Evolutionary conservation across 2,888 invertebrate genomes (phyloP).

Genomic region (Drosophila leonis): DNA sequence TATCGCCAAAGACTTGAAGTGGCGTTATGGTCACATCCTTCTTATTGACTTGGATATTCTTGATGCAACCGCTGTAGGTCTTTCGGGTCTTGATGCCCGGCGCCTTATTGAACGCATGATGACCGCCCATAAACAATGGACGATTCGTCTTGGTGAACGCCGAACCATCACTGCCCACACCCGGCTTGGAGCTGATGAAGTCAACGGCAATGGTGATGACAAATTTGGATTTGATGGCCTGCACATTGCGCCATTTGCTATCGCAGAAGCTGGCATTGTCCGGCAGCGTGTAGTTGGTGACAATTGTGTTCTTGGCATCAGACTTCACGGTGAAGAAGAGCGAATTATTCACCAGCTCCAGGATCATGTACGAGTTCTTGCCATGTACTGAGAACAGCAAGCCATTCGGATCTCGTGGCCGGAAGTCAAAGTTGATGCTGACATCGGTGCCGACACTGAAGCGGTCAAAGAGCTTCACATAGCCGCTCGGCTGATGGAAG

Average conservation of each 20-base stretch:
- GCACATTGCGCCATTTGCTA: slow-evolving; percentile 95
- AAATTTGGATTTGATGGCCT: slow-evolving; percentile 95
- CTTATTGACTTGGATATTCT: slow-evolving; percentile 89
- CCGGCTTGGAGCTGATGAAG: slow-evolving; percentile 90
- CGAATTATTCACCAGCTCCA: slow-evolving; percentile 95
- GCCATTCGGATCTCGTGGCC: slow-evolving; percentile 93
- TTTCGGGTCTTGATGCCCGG: slow-evolving; percentile 90
- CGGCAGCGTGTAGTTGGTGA: slow-evolving; percentile 89
- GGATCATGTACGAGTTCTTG: slow-evolving; percentile 91
- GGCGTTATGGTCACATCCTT: slow-evolving; percentile 86
- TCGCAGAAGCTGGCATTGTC: slow-evolving; percentile 93
- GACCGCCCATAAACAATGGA: slow-evolving; percentile 96
- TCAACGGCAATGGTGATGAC: slow-evolving; percentile 95
- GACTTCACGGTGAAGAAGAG: slow-evolving; percentile 93
- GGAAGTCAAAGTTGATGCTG: slow-evolving; percentile 93
- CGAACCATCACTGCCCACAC: slow-evolving; percentile 88
- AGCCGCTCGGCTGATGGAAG: slow-evolving; percentile 93
- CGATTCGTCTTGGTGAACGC: slow-evolving; percentile 92
- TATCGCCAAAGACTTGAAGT: slow-evolving; percentile 89
- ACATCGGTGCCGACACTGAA: slow-evolving; percentile 93
- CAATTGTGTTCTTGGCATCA: slow-evolving; percentile 90
- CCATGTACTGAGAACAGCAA: slow-evolving; percentile 95
- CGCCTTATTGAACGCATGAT: slow-evolving; percentile 87
- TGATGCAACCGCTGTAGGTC: slow-evolving; percentile 93
- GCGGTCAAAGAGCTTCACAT: slow-evolving; percentile 89